Evolutionary conservation across 2,113 vertebrate genomes (phyloP).

Genomic region (Rhadina sibilatrix): DNA sequence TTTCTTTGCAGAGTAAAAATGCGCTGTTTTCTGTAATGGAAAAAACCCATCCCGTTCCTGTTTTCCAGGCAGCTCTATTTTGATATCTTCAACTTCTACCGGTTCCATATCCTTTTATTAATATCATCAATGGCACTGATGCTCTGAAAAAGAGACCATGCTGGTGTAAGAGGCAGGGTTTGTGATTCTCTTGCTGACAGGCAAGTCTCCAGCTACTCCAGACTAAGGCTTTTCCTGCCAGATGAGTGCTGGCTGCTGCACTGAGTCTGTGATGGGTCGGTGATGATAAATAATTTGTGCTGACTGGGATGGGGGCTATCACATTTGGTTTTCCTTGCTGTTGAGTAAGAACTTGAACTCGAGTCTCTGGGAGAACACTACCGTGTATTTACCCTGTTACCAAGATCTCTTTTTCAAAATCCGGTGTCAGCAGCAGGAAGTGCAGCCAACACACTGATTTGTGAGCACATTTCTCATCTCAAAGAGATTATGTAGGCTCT

Average conservation of each 20-base stretch:
- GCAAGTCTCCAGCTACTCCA: neutral
- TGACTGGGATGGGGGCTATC: neutral
- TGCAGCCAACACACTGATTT: neutral
- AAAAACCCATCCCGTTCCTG: neutral
- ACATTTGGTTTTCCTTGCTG: neutral
- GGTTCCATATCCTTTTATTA: neutral
- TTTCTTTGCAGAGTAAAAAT: neutral
- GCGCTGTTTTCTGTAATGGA: neutral
- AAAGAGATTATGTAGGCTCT: neutral
- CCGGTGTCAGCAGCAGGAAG: neutral
- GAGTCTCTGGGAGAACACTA: neutral
- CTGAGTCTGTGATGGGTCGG: neutral
- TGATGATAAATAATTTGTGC: constrained; percentile 14
- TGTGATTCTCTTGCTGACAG: neutral
- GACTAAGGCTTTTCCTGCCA: neutral
- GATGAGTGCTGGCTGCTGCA: neutral
- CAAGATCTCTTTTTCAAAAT: neutral
- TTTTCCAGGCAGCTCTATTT: neutral
- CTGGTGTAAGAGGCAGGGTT: neutral
- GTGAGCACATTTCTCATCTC: neutral
- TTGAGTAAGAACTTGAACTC: neutral
- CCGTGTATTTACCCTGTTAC: neutral
- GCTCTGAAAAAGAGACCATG: neutral
- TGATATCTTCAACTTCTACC: neutral
- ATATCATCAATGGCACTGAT: neutral